phyloP scores from a whole-genome alignment of 2,888 invertebrate species.

The Brachylomia viminalis region DNA sequence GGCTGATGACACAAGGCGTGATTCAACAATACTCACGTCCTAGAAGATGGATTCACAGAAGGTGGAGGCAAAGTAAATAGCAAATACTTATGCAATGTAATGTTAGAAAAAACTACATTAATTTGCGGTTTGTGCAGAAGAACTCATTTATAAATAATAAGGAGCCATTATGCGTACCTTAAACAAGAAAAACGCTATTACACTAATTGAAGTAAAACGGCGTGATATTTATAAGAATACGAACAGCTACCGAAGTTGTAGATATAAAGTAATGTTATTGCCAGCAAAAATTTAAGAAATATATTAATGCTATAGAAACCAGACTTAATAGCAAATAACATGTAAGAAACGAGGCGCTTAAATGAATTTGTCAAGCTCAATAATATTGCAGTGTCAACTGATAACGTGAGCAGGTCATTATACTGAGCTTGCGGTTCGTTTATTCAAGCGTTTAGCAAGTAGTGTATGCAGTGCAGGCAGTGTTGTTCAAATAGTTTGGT shows the following conservation, averaged over 20 bases:
- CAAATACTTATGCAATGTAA: slow-evolving; percentile 33
- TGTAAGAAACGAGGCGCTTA: slow-evolving; percentile 49
- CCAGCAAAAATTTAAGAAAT: not conserved
- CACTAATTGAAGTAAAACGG: slow-evolving; percentile 48
- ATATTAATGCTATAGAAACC: slow-evolving; percentile 8
- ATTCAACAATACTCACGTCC: slow-evolving; percentile 76
- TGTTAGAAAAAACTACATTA: slow-evolving; percentile 62
- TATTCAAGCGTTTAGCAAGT: slow-evolving; percentile 83
- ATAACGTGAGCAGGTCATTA: slow-evolving; percentile 77
- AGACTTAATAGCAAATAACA: slow-evolving; percentile 6
- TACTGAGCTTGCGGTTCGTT: slow-evolving; percentile 77
- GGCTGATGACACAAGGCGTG: slow-evolving; percentile 82
- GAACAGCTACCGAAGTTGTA: slow-evolving; percentile 14
- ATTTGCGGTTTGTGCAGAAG: slow-evolving; percentile 61
- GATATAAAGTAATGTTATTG: slow-evolving; percentile 14
- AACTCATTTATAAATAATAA: slow-evolving; percentile 52
- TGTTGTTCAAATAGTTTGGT: slow-evolving; percentile 82
- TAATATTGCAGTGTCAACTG: slow-evolving; percentile 72
- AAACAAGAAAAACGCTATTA: slow-evolving; percentile 57
- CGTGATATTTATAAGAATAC: slow-evolving; percentile 37
- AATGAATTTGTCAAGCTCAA: slow-evolving; percentile 56
- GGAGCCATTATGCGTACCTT: slow-evolving; percentile 35
- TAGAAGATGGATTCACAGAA: slow-evolving; percentile 60
- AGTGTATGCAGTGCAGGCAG: slow-evolving; percentile 77
- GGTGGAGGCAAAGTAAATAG: slow-evolving; percentile 60